Evolutionary conservation across 2,797 vertebrate genomes (phyloP).

Genomic region (Siniperca undulata): DNA sequence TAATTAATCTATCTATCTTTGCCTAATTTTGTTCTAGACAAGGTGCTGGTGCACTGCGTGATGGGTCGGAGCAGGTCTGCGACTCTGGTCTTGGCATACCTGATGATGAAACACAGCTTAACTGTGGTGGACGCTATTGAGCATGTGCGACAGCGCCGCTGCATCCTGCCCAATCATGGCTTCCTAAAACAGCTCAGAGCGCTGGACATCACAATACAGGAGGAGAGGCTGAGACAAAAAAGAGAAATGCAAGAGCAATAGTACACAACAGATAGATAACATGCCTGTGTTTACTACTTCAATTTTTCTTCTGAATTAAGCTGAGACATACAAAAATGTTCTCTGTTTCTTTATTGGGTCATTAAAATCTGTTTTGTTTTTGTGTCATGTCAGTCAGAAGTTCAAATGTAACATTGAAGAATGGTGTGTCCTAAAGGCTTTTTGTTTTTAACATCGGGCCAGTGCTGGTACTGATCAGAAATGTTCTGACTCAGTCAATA

Average conservation of each 20-base stretch:
- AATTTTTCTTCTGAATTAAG: not conserved
- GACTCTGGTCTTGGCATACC: conserved; percentile 91
- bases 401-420: not conserved
- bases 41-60: conserved; percentile 94
- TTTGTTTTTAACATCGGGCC: not conserved
- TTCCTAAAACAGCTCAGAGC: conserved; percentile 94
- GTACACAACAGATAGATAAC: not conserved
- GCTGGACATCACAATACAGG: conserved; percentile 89
- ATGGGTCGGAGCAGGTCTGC: conserved; percentile 96
- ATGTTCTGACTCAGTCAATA: no score
- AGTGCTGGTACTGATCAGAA: not conserved
- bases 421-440: not conserved
- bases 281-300: not conserved
- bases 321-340: conserved; percentile 1
- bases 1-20: not conserved
- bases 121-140: conserved; percentile 91
- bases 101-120: conserved; percentile 91
- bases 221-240: conserved; percentile 83
- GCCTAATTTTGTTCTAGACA: conserved; percentile 81
- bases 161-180: conserved; percentile 93
- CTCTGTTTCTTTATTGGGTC: not conserved
- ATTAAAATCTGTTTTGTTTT: conserved; percentile 34
- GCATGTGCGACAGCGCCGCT: conserved; percentile 90
- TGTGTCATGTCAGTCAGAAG: not conserved
- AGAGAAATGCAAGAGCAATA: conserved; percentile 49